Base-by-base conservation (phyloP, 2,113 vertebrate species). In the Engystomops pustulosus region DNA sequence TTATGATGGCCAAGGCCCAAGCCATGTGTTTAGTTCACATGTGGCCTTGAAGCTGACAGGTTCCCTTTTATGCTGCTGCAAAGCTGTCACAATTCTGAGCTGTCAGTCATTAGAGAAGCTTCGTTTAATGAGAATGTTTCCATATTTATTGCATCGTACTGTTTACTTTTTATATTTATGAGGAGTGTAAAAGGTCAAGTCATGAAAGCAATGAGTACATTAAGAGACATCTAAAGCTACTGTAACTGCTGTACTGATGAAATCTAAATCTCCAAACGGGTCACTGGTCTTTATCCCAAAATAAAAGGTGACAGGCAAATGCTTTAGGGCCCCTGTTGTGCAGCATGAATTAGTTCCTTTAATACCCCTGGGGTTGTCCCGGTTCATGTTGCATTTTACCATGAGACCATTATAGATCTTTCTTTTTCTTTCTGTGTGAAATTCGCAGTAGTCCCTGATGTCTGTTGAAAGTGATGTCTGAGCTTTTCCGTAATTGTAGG, bases 291-390 rank as follows among this genome's bases (percentile, higher is more conserved):
- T 67, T 62, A 44, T 67, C 38, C 78, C 25, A 17, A 47, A 80
- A 80, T 80, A 27, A 80, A 79, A 80, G 60, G 60, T 68, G 78
- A 62, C 78, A 67, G 78, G n/a, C 38, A 17, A 80, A 20, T 65
- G 78, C 58, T 65, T 80, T 44, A 80, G 38, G 58, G 58, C 17
- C 8, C 25, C 58, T 38, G 27, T 23, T 55, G 18, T 58, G 20
- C 25, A 55, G 34, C 76, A 7, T 17, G 34, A 79, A 18, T 41
- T 25, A 49, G 70, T 27, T 47, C 41, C 23, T 45, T 74, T 74
- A 74, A 49, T 47, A 27, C 74, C 74, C 70, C 74, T 34, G 32
- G 32, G 74, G 51, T 18, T 76, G 27, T 51, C 74, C 17, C 4
- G 45, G 49, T 49, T 51, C 15, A 20, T 76, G 45, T 58, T 55